Evolutionary conservation across 2,113 vertebrate species (phyloP), one percentile per base, ranked within the genome.

Genomic region (Plotosus lineatus): DNA sequence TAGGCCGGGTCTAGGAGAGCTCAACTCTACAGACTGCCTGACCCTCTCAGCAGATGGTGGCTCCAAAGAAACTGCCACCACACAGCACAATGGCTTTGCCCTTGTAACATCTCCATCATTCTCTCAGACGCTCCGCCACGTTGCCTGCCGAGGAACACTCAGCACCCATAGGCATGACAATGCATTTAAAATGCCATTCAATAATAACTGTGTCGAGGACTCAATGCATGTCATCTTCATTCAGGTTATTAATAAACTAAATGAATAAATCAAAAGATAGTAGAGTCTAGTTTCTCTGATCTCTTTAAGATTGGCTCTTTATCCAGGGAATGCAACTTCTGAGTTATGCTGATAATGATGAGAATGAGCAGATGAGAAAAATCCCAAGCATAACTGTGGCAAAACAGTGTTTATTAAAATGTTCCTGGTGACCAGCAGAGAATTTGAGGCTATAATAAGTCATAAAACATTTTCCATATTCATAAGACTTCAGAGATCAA

Each of bases 41-140:
- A 92, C 92, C 93, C 91, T 91, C 90, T 90, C 83, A 90, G 90
- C 93, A 94, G 93, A 93, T 94, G 93, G 93, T 88, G 89, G 88
- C 90, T 94, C 89, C 88, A 88, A 88, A 91, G 89, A 84, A 91
- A 90, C 90, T 92, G 90, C 89, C 90, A 90, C 87, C 89, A 87
- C 88, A 86, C 88, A 88, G 91, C 90, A 94, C 93, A 94, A 92
- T 90, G 89, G 88, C 83, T 60, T 31, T 87, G 88, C 89, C 89
- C 91, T 92, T 88, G 88, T 90, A 91, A 91, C 91, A 93, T 92
- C 93, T 94, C 91, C 92, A 92, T 93, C 90, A 90, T 89, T 89
- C 90, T 86, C 90, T 92, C 88, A 85, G 89, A 40, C 79, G 40
- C 71, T 46, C 60, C 65, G 58, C 50, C 81, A 60, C n/a, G 50